A percentile compares a stretch with the other conserved stretches of the same genome.
phyloP scores from a whole-genome alignment of 2,797 vertebrate species.

The Mus spretus region DNA sequence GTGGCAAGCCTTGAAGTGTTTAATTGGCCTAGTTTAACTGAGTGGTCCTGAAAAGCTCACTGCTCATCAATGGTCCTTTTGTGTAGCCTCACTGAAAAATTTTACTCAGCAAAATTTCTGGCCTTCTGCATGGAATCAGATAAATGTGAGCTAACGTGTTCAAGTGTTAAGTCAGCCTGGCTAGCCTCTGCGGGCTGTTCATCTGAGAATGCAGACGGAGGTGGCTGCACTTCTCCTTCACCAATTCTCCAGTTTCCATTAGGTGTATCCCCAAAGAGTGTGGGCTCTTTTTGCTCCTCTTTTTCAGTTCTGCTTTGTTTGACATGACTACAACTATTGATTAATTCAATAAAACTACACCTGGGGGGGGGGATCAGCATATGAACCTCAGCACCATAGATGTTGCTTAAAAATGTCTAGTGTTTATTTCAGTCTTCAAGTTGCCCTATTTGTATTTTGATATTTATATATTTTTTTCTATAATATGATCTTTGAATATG shows the following conservation, averaged over 20 bases:
- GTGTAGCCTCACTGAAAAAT: conserved; percentile 32
- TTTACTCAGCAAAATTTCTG: conserved; percentile 1
- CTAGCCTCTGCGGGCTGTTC: not conserved
- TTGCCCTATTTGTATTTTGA: not conserved
- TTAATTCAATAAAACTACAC: not conserved
- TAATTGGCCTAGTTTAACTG: conserved; percentile 36
- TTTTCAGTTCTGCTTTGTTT: not conserved
- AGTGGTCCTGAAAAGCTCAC: conserved; percentile 51
- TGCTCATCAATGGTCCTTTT: conserved; percentile 13
- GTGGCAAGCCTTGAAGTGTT: not conserved
- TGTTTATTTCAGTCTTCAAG: not conserved
- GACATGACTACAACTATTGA: not conserved
- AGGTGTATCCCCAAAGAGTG: not conserved
- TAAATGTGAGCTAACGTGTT: not conserved
- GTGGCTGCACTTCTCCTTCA: not conserved
- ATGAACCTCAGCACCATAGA: not conserved
- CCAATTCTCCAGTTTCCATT: not conserved
- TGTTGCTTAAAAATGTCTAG: not conserved
- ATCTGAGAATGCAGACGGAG: not conserved
- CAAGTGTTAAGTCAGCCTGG: not conserved
- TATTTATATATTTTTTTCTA: not conserved
- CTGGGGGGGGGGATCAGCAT: not conserved
- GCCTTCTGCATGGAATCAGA: conserved; percentile 61
- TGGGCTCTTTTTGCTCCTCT: not conserved
- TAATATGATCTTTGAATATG: not conserved